These are phyloP conservation scores for Silurus aristotelis DNA, from an alignment of 2,797 vertebrate species.

Conservation along the genomic window DNA sequence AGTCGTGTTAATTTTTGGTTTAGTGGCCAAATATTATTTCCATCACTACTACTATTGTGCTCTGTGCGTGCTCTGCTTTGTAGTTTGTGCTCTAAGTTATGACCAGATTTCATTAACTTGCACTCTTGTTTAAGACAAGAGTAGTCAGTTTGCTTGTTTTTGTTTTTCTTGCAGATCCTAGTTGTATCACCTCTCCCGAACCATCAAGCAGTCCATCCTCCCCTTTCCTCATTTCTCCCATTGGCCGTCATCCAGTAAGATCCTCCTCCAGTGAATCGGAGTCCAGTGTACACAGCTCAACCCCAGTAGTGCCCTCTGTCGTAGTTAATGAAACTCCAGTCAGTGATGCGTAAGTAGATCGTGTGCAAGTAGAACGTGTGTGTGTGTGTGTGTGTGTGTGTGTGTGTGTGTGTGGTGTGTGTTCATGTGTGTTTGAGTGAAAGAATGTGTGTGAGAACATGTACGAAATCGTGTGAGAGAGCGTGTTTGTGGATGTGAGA, in stretches of 20 bases:
- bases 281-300: slow-evolving; percentile 53
- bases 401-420: not conserved
- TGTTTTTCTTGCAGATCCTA: slow-evolving; percentile 38
- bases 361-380: not conserved
- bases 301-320: slow-evolving; percentile 50
- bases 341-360: not conserved
- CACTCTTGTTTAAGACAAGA: not conserved
- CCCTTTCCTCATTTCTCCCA: slow-evolving; percentile 13
- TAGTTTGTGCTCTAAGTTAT: not conserved
- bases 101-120: not conserved
- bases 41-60: too few relatives aligned
- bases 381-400: not conserved
- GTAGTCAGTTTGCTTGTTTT: not conserved
- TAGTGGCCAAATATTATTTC: not conserved
- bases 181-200: slow-evolving; percentile 49
- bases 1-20: not conserved
- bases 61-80: not conserved
- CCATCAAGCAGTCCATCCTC: slow-evolving; percentile 29
- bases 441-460: not conserved
- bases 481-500: too few relatives aligned
- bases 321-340: slow-evolving; percentile 46
- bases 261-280: slow-evolving; percentile 52
- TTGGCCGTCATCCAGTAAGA: slow-evolving; percentile 53
- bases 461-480: not conserved
- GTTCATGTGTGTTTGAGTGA: too few relatives aligned